These are phyloP conservation scores for Drosophila affinis DNA, from an alignment of 2,888 invertebrate species.

Conservation along the genomic window DNA sequence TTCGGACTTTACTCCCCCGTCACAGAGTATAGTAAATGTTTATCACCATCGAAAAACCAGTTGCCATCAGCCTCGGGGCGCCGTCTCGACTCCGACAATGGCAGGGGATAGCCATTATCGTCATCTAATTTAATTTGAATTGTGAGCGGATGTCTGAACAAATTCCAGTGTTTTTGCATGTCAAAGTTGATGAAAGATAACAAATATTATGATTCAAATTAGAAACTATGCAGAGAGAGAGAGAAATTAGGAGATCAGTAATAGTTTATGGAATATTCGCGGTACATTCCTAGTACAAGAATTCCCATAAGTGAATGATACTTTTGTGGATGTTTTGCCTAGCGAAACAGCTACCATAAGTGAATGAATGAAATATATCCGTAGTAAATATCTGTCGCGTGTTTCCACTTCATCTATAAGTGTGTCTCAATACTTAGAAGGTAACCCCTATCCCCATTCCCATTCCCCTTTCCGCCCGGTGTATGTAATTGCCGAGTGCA, in stretches of 20 bases:
- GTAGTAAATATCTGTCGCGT: not conserved
- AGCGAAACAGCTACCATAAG: too few relatives aligned
- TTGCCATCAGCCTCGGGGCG: not conserved
- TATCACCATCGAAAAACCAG: constrained; percentile 5
- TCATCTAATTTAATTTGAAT: not conserved
- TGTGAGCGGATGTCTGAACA: not conserved
- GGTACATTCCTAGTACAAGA: too few relatives aligned
- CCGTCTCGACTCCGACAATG: not conserved
- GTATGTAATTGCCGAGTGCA: not conserved
- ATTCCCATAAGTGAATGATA: too few relatives aligned
- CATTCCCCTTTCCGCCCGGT: too few relatives aligned
- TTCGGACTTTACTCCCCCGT: not conserved
- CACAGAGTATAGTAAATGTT: not conserved
- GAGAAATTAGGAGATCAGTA: too few relatives aligned
- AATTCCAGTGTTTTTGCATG: not conserved
- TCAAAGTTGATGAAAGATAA: not conserved
- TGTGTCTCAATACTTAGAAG: too few relatives aligned
- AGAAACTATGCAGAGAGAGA: too few relatives aligned
- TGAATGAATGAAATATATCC: too few relatives aligned
- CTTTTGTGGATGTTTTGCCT: too few relatives aligned
- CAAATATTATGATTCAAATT: not conserved
- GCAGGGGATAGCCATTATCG: not conserved
- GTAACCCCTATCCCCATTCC: too few relatives aligned
- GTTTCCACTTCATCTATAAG: not conserved
- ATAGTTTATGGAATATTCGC: too few relatives aligned